Evolutionary conservation across 2,888 invertebrate genomes (phyloP), one percentile per base, ranked within the genome.

Genomic region (Achlya flavicornis): DNA sequence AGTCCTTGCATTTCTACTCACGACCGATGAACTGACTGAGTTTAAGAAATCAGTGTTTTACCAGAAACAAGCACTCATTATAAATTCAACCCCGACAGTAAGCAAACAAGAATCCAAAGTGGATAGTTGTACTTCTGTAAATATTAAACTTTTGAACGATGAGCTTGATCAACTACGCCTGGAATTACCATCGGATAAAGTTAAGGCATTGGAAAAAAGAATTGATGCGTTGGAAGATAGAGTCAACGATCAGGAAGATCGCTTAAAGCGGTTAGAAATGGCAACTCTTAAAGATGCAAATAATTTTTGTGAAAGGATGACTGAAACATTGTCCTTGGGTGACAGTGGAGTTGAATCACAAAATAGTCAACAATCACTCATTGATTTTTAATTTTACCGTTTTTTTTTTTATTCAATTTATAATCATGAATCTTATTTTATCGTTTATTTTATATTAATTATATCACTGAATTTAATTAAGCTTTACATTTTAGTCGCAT

Each of bases 1-100:
- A 65, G 76, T 88, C 0, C 76, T 84, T 0, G 67, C 74, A 0
- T 79, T 70, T 5, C 65, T 92, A 14, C 68, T 92, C 3, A 87
- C 83, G 0, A 63, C 76, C 0, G 79, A 86, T 0, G 92, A 92
- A 65, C 67, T 87, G 32, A 72, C 68, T 6, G 72, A 77, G 57
- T 92, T 91, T 35, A 86, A 83, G 64, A 76, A 75, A 8, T 82
- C 87, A 0, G 86, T 87, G 3, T 88, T 91, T 48, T 91, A 87
- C 63, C 70, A 76, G 60, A 81, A 76, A 32, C 60, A 60, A 41
- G 19, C 41, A 6, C 1, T 41, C 12, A n/a, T 43, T 4, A 4
- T 41, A 14, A 41, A 11, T 19, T 12, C 16, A 11, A 10, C 4
- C 1, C 41, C 26, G 8, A 38, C 8, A 26, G 60, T 60, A 14